Percentiles rank a stretch among this genome's conserved stretches.
Evolutionary conservation across 2,113 vertebrate species (phyloP).

Genomic region (Probosciger aterrimus): DNA sequence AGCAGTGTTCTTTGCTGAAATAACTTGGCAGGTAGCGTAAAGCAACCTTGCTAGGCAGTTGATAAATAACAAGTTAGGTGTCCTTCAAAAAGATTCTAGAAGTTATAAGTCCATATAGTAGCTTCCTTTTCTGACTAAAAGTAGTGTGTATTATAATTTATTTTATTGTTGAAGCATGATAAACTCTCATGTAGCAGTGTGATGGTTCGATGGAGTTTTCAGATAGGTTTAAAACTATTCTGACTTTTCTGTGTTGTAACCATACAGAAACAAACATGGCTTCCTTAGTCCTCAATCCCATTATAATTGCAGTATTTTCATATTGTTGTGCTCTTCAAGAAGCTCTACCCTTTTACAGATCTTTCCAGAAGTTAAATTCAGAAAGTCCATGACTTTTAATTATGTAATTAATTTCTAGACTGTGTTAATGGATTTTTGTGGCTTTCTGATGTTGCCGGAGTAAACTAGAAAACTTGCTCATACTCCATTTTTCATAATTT

Average conservation of each 20-base stretch:
- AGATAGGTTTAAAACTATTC: neutral
- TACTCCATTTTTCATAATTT: neutral
- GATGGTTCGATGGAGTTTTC: neutral
- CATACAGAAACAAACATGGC: neutral
- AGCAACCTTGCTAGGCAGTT: neutral
- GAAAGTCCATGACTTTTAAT: neutral
- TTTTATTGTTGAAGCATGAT: neutral
- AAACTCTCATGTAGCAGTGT: neutral
- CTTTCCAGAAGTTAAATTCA: neutral
- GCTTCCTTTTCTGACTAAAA: neutral
- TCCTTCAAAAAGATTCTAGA: neutral
- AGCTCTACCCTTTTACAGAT: neutral
- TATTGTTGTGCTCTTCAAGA: neutral
- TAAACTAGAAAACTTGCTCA: neutral
- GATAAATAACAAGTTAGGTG: neutral
- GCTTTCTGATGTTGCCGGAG: neutral
- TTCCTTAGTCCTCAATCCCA: neutral
- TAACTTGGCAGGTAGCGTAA: neutral
- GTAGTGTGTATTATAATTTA: neutral
- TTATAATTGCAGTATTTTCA: neutral
- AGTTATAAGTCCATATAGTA: neutral
- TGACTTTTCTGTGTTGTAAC: neutral
- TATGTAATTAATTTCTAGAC: neutral
- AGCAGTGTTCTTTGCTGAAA: neutral
- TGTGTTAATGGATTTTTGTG: accelerated